Base-by-base conservation (phyloP, 2,888 invertebrate genomes). In the Coelinius sp. region DNA sequence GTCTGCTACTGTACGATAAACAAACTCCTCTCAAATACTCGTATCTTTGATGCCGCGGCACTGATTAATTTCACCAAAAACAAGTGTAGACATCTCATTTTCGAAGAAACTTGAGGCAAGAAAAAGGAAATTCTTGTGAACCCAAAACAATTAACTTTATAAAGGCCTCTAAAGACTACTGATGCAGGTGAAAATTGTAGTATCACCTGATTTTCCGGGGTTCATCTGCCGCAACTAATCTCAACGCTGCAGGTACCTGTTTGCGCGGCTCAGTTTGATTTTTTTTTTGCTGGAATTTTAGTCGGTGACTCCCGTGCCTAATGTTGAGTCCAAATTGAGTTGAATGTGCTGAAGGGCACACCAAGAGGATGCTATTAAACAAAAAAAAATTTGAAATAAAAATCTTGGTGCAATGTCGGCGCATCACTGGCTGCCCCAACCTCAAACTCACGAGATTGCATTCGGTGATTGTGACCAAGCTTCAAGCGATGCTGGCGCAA, bases 61-160 rank as follows among this genome's bases (percentile, higher is more conserved):
- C 84, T 86, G 86, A 86, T 86, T 86, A 86, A 86, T 86, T 82
- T 81, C 80, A 78, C 82, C 78, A 80, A 79, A 82, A 82, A 77
- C 78, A 76, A 22, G 67, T 53, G 53, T 53, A 67, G 67, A 66
- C 62, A 68, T 22, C 27, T 59, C 25, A 20, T 44, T 63, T 46
- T 17, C 5, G 53, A 53, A 67, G 59, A 49, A n/a, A 67, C 10
- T 8, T 59, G 62, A 56, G 44, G n/a, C n/a, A n/a, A 71, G n/a
- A 20, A 31, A 41, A 59, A 6, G 49, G 35, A 41, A 64, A 49
- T 31, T 63, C 41, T n/a, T 12, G 53, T 12, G 53, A 25, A 53
- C 25, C n/a, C 53, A 24, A 56, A 56, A 27, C 56, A 25, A 56
- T 27, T 56, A 27, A 27, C 25, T 27, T 27, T 44, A n/a, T n/a